Evolutionary conservation across 2,888 invertebrate genomes (phyloP).

Genomic region (Petrolisthes cinctipes): DNA sequence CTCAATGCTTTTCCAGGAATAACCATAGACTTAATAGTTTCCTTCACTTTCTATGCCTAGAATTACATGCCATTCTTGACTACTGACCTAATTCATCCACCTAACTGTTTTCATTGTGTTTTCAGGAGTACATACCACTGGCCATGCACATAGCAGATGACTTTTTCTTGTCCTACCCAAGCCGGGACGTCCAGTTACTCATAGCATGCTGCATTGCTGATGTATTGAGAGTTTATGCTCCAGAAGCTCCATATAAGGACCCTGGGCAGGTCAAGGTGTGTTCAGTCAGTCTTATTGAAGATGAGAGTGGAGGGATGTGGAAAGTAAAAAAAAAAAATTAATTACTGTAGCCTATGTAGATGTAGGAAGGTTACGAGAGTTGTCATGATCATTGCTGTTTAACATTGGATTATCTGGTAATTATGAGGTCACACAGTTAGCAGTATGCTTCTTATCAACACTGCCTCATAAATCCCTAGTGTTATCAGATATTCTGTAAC

Average conservation of each 20-base stretch:
- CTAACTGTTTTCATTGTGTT: neutral
- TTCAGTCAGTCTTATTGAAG: neutral
- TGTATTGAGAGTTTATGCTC: conserved; percentile 94
- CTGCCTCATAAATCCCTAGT: no score
- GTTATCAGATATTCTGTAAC: no score
- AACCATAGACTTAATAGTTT: neutral
- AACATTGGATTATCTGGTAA: no score
- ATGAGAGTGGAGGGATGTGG: no score
- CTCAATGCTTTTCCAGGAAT: no score
- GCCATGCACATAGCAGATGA: conserved; percentile 94
- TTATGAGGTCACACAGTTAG: no score
- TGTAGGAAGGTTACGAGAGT: no score
- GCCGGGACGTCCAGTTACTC: conserved; percentile 91
- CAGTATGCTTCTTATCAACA: no score
- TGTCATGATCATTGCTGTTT: no score
- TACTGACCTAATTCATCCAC: no score
- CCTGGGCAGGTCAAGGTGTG: conserved; percentile 86
- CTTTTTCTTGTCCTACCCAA: conserved; percentile 88
- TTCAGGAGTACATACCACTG: conserved; percentile 84
- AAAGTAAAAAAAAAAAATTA: no score
- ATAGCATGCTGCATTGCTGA: conserved; percentile 98
- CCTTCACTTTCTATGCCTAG: neutral
- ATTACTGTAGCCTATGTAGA: no score
- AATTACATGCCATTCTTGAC: neutral
- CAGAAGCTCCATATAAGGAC: conserved; percentile 97